phyloP scores from a whole-genome alignment of 1,140 invertebrate genomes.

The Pogonus chalceus region DNA sequence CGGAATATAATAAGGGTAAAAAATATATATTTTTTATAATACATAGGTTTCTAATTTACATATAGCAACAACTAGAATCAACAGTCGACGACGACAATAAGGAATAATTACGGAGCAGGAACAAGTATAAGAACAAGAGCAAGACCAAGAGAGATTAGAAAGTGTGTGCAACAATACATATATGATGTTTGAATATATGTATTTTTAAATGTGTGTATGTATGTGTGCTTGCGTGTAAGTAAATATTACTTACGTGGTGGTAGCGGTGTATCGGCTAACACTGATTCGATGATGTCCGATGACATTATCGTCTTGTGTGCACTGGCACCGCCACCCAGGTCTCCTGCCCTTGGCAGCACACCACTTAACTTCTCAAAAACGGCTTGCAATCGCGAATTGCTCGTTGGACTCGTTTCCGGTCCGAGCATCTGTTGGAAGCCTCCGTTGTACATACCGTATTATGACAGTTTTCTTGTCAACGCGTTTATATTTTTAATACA shows the following conservation, averaged over 20 bases:
- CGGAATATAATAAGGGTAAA: too few relatives aligned
- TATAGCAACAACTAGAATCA: too few relatives aligned
- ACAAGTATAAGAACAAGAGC: too few relatives aligned
- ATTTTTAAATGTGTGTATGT: too few relatives aligned
- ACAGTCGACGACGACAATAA: too few relatives aligned
- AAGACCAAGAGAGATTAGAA: too few relatives aligned
- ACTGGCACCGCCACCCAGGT: slow-evolving; percentile 21
- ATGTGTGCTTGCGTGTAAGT: background rate
- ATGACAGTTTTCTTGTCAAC: slow-evolving; percentile 3
- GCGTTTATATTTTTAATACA: slow-evolving; percentile 3
- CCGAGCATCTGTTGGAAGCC: slow-evolving; percentile 18
- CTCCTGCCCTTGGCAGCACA: slow-evolving; percentile 24
- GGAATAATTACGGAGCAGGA: too few relatives aligned
- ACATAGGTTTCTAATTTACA: too few relatives aligned
- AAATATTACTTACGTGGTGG: slow-evolving; percentile 19
- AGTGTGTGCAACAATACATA: too few relatives aligned
- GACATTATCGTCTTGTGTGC: slow-evolving; percentile 25
- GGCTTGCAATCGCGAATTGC: slow-evolving; percentile 25
- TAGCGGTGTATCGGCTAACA: slow-evolving; percentile 25
- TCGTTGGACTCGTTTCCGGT: slow-evolving; percentile 18
- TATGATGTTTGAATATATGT: too few relatives aligned
- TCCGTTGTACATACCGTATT: slow-evolving; percentile 20
- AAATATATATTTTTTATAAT: too few relatives aligned
- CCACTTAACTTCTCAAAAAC: slow-evolving; percentile 28
- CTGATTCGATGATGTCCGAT: slow-evolving; percentile 30